A percentile compares a stretch with the other conserved stretches of the same genome.
Conservation (phyloP, 2,113 vertebrate genomes). For the Chaetops frenatus region DNA sequence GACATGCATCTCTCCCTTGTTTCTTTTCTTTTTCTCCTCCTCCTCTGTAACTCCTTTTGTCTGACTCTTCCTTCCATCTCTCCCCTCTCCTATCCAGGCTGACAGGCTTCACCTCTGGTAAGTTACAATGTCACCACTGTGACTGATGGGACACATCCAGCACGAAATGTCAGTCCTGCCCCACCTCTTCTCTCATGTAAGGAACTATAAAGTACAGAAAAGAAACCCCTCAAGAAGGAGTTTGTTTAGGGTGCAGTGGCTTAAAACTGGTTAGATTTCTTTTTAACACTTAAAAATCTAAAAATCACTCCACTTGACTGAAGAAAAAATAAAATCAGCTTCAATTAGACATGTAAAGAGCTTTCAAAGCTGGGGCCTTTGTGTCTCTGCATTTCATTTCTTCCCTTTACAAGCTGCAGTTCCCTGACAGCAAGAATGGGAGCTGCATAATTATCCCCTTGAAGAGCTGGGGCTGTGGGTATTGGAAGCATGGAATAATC, state of each 20-base stretch:
- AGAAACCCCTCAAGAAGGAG: background rate
- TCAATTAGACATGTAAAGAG: background rate
- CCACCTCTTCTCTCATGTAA: background rate
- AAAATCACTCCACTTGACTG: background rate
- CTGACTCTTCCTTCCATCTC: background rate
- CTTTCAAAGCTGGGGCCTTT: background rate
- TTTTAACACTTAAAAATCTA: background rate
- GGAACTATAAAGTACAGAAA: background rate
- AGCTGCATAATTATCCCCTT: slow-evolving; percentile 47
- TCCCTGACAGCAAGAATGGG: slow-evolving; percentile 38
- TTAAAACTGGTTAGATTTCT: background rate
- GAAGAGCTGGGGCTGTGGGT: slow-evolving; percentile 35
- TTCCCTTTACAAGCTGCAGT: background rate
- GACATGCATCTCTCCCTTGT: no score
- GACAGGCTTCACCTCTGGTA: slow-evolving; percentile 21
- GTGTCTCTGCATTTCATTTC: background rate
- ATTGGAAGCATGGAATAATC: slow-evolving; percentile 32
- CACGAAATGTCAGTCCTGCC: background rate
- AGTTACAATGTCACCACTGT: background rate
- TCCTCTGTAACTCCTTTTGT: background rate
- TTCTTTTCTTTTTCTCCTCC: background rate
- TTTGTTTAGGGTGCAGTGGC: background rate
- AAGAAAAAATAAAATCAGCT: background rate
- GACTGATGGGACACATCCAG: background rate
- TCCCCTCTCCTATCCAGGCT: background rate